Conservation (phyloP, 30 jellyfish, hydroid and myxozoan genomes). For the Sanderia malayensis region DNA sequence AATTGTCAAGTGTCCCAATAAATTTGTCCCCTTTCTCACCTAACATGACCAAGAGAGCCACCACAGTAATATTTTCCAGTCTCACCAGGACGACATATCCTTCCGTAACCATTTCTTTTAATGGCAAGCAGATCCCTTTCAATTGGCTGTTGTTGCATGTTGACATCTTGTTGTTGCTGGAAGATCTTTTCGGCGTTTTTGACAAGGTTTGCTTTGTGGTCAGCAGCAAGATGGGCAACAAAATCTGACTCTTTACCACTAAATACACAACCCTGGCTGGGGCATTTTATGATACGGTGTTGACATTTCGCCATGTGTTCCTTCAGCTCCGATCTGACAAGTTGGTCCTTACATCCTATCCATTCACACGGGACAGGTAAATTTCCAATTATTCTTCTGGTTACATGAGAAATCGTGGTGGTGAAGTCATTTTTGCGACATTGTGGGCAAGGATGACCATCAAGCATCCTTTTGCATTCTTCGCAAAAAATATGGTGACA, state of each 20-base stretch:
- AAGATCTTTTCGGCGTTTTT: constrained; percentile 21
- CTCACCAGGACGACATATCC: constrained; percentile 62
- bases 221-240: too few relatives aligned
- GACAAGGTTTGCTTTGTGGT: too few relatives aligned
- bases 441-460: constrained; percentile 45
- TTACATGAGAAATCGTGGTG: constrained; percentile 18
- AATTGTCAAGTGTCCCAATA: too few relatives aligned
- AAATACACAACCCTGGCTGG: constrained; percentile 39
- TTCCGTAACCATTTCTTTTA: constrained; percentile 31
- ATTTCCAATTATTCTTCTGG: constrained; percentile 64
- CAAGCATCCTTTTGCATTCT: constrained; percentile 35
- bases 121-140: constrained; percentile 20
- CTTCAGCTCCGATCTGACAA: constrained; percentile 57
- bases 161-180: too few relatives aligned
- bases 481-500: constrained; percentile 81
- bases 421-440: constrained; percentile 52
- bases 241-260: constrained; percentile 39
- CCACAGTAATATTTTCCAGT: constrained; percentile 79
- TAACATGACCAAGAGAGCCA: constrained; percentile 4
- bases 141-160: too few relatives aligned
- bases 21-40: too few relatives aligned
- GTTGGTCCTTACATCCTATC: constrained; percentile 54
- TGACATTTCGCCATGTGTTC: constrained; percentile 51
- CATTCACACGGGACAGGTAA: constrained; percentile 38
- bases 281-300: constrained; percentile 45